Percentiles rank a stretch among this genome's conserved stretches.
Evolutionary conservation across 2,888 invertebrate genomes (phyloP).

Genomic region (Phyllotreta striolata): DNA sequence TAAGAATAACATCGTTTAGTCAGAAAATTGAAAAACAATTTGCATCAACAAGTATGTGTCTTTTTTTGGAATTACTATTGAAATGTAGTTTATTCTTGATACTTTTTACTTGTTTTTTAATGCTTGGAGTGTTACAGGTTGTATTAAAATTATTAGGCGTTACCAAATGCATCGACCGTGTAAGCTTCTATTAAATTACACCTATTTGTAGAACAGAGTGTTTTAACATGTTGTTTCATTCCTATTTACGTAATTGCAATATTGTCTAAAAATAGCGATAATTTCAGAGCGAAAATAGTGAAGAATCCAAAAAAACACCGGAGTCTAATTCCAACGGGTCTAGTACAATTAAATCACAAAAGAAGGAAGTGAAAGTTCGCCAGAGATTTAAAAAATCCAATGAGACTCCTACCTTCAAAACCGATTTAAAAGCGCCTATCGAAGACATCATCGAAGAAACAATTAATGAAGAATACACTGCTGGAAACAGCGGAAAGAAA

Average conservation of each 20-base stretch:
- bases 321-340: constrained; percentile 8
- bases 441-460: constrained; percentile 50
- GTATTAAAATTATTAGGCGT: constrained; percentile 46
- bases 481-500: constrained; percentile 37
- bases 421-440: constrained; percentile 46
- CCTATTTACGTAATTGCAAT: neutral
- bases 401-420: constrained; percentile 47
- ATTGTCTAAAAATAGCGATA: neutral
- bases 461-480: constrained; percentile 36
- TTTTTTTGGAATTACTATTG: constrained; percentile 33
- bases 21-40: constrained; percentile 14
- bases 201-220: constrained; percentile 1
- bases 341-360: constrained; percentile 26
- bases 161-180: constrained; percentile 46
- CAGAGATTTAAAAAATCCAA: constrained; percentile 39
- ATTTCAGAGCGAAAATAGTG: constrained; percentile 27
- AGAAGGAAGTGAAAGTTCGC: constrained; percentile 35
- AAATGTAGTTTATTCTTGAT: constrained; percentile 28
- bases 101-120: constrained; percentile 30
- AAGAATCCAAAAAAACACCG: constrained; percentile 24
- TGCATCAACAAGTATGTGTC: constrained; percentile 22
- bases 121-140: constrained; percentile 35
- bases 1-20: constrained; percentile 2
- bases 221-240: constrained; percentile 3
- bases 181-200: constrained; percentile 40